phyloP scores from a whole-genome alignment of 2,113 vertebrate species.

The Micromys minutus region DNA sequence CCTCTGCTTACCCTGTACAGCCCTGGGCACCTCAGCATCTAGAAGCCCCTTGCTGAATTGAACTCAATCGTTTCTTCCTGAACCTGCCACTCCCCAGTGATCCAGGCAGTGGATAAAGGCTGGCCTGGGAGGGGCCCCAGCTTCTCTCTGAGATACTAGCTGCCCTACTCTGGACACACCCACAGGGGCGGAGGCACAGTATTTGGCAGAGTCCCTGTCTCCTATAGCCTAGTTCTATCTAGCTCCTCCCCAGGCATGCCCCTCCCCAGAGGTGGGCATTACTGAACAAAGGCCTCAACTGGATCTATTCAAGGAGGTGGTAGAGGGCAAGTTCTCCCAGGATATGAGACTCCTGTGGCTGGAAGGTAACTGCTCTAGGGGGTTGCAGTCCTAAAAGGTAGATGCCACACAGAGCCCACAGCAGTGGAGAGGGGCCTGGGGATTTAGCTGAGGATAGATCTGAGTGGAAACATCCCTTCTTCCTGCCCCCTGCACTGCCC shows the following conservation, averaged over 20 bases:
- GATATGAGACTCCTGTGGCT: fast-evolving
- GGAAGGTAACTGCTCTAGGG: background rate
- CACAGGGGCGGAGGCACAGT: background rate
- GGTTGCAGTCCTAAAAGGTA: fast-evolving
- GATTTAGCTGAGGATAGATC: background rate
- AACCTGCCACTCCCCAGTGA: no score
- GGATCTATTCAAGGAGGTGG: background rate
- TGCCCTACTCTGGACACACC: background rate
- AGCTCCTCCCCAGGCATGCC: background rate
- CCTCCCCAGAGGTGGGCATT: background rate
- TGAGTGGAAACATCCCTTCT: fast-evolving
- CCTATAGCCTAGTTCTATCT: background rate
- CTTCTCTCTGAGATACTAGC: background rate
- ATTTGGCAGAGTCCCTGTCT: background rate
- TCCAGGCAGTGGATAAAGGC: background rate
- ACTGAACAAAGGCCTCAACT: background rate
- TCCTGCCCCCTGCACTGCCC: background rate
- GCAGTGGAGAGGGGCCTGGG: background rate
- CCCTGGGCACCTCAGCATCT: no score
- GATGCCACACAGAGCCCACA: no score
- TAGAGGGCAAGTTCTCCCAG: no score
- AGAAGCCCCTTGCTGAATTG: background rate
- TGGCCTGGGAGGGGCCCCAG: background rate
- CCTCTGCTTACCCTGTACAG: fast-evolving
- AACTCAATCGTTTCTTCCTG: background rate